A percentile compares a stretch with the other conserved stretches of the same genome.
These are phyloP conservation scores for Lasioglossum morio DNA, from an alignment of 2,888 invertebrate species.

Conservation along the genomic window DNA sequence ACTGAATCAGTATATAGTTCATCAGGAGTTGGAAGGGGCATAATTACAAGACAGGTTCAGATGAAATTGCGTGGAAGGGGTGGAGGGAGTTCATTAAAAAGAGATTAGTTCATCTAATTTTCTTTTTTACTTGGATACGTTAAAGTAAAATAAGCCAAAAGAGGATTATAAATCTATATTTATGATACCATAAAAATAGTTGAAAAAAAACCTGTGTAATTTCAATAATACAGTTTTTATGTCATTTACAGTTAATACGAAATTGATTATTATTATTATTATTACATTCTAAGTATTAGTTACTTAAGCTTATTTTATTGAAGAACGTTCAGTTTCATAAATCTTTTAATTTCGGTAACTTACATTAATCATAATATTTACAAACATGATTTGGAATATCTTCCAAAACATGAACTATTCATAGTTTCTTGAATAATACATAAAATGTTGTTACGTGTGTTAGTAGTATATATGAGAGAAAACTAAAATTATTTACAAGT, in stretches of 20 bases:
- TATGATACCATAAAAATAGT: slow-evolving; percentile 13
- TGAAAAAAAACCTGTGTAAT: slow-evolving; percentile 13
- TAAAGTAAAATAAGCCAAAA: background rate
- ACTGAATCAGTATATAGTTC: slow-evolving; percentile 62
- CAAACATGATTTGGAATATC: slow-evolving; percentile 58
- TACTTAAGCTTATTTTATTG: slow-evolving; percentile 22
- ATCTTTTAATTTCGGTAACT: slow-evolving; percentile 64
- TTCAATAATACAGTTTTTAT: slow-evolving; percentile 32
- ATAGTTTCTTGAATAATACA: slow-evolving; percentile 40
- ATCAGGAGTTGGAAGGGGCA: slow-evolving; percentile 69
- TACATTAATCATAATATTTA: slow-evolving; percentile 72
- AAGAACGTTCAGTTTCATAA: slow-evolving; percentile 46
- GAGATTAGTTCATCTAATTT: background rate
- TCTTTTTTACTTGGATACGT: background rate
- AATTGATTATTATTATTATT: slow-evolving; percentile 40
- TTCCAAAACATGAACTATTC: slow-evolving; percentile 40
- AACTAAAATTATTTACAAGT: slow-evolving; percentile 61
- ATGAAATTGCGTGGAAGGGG: slow-evolving; percentile 41
- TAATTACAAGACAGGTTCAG: background rate
- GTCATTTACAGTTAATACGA: slow-evolving; percentile 42
- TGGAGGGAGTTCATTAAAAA: slow-evolving; percentile 44
- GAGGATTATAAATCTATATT: slow-evolving; percentile 4
- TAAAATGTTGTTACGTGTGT: slow-evolving; percentile 58
- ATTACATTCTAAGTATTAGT: slow-evolving; percentile 37
- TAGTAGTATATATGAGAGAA: slow-evolving; percentile 40